Evolutionary conservation across 2,113 vertebrate species (phyloP), one percentile per base, ranked within the genome.

Genomic region (Corythornis vintsioides): DNA sequence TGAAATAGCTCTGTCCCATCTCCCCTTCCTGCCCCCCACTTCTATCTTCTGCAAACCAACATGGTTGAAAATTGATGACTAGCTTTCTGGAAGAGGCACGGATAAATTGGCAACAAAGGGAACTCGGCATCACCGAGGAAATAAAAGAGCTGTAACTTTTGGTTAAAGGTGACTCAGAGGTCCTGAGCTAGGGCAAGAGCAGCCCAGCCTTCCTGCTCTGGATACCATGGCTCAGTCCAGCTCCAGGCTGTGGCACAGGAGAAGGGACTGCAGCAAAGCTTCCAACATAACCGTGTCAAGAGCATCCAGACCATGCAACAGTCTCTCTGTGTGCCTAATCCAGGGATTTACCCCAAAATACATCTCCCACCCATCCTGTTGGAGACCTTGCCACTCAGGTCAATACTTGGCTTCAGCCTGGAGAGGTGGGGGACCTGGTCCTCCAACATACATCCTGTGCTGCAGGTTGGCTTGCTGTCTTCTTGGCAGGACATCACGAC

Each of bases 91-190:
- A 50, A 82, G 57, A 76, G 61, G 33, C 26, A 65, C 19, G 9
- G 57, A 48, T 55, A 65, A 53, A 50, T 7, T 21, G 61, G 63
- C 35, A 90, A 45, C 42, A 53, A 74, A 65, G 26, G 48, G 42
- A 75, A 16, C 8, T 13, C 22, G 38, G 3, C 14, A 9, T 2
- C 43, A n/a, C 19, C 0, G 0, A 53, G 35, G 40, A 50, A 53
- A 42, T 35, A 14, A 21, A 10, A 67, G 35, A 74, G 18, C 8
- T 24, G 8, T 8, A 24, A 4, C 38, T 35, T 85, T 17, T 21
- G n/a, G 29, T 48, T 71, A 33, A 42, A 50, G 13, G 38, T 28
- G 28, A 29, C 56, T 59, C 56, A 35, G 56, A 61, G 26, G 53
- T 61, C 29, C 43, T 22, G 33, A 55, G 5, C 22, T 25, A 12